These are phyloP conservation scores for Monoplex corrugatus DNA, from an alignment of 2,888 invertebrate species.

Conservation along the genomic window DNA sequence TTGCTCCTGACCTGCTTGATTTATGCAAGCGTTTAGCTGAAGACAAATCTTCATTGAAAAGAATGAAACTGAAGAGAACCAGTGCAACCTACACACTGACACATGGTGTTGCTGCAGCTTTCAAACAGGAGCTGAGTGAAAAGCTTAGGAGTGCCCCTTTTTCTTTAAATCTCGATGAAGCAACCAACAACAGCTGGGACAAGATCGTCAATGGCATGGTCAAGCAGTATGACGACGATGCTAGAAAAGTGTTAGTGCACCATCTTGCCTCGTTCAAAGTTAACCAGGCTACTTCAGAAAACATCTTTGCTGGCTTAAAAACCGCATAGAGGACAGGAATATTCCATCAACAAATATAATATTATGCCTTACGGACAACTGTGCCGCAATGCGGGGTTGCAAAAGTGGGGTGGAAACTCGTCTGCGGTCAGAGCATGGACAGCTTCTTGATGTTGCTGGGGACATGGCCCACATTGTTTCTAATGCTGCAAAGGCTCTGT, in stretches of 20 bases:
- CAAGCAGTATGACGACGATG: not conserved
- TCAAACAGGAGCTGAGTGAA: conserved; percentile 14
- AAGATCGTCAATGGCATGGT: not conserved
- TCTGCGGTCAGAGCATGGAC: conserved; percentile 10
- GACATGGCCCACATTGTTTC: not conserved
- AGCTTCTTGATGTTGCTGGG: conserved; percentile 17
- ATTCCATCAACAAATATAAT: conserved; percentile 9
- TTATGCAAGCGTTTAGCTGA: too few relatives aligned
- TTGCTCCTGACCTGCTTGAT: too few relatives aligned
- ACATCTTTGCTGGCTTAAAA: conserved; percentile 20
- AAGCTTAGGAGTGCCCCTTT: conserved; percentile 8
- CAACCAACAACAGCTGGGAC: not conserved
- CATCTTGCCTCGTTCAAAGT: not conserved
- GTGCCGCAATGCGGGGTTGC: not conserved
- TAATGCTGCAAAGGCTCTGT: conserved; percentile 14
- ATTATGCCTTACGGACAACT: conserved; percentile 3
- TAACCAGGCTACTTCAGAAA: not conserved
- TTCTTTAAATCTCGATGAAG: not conserved
- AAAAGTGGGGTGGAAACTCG: conserved; percentile 17
- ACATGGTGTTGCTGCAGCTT: not conserved
- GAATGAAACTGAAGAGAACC: too few relatives aligned
- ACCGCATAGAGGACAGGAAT: not conserved
- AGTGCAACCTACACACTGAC: too few relatives aligned
- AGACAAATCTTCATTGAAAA: too few relatives aligned
- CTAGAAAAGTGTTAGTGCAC: not conserved